Base-by-base conservation (phyloP, 30 jellyfish, hydroid and myxozoan species). In the Aurelia sp. region DNA sequence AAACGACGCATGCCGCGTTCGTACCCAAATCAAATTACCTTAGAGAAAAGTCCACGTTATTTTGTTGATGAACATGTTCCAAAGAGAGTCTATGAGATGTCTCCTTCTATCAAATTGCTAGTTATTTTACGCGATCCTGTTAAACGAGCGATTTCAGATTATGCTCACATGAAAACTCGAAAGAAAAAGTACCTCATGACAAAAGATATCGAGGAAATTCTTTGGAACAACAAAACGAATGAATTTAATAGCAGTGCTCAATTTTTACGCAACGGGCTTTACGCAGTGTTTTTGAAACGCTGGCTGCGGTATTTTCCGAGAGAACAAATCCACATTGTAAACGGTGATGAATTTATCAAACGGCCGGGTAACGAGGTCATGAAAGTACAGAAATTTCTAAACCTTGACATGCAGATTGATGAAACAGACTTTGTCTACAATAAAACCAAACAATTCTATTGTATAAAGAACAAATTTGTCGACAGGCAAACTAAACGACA, bases 1-100 rank as follows among this genome's bases (percentile, higher is more conserved):
- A 62, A 62, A 30, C 75, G 63, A 17, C 74, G 52, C 47, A 95
- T 95, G 99, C 99, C 99, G 20, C 37, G 17, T 8, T 86, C 97
- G 37, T 47, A 33, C 55, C 90, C 90, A 18, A 58, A 81, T 51
- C 81, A 95, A 61, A n/a, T 95, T 20, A 90, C 97, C 10, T 47
- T 95, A 13, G 99, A 95, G 69, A 95, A 90, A 53, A 89, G 97
- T 23, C 97, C 99, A 1, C 95, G 97, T 18, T 95, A 95, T 71
- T 71, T 89, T 40, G 74, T 82, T 81, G 63, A 65, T 11, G 58
- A 74, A 5, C 62, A 50, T 18, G 99, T 81, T 27, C 99, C 99
- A 6, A 69, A 70, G 64, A 65, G 97, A 78, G 88, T 95, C 2
- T 81, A 71, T 55, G 37, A 58, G 47, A 84, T 95, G 82, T 74